Percentiles rank a stretch among this genome's conserved stretches.
phyloP scores from a whole-genome alignment of 2,113 vertebrate genomes.

The Psammodynastes pulverulentus region DNA sequence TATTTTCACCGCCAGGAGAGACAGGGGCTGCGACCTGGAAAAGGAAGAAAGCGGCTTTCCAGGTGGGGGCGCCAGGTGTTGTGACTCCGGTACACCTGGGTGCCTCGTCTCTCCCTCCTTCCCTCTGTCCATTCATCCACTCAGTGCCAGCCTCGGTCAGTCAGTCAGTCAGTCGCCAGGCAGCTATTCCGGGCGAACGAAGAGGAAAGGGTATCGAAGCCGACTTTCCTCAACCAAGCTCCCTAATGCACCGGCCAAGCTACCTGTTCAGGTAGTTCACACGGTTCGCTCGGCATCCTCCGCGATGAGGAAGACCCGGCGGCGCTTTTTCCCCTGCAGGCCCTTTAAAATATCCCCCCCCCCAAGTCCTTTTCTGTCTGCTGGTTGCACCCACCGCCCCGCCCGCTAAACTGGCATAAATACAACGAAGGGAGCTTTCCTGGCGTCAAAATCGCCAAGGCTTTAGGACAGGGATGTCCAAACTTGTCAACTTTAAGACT shows the following conservation, averaged over 20 bases:
- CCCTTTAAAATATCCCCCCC: too few species aligned
- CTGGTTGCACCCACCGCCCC: not conserved
- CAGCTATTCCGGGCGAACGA: not conserved
- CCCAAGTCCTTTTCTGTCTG: not conserved
- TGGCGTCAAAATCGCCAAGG: not conserved
- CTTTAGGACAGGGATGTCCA: not conserved
- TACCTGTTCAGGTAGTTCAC: not conserved
- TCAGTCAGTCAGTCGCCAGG: not conserved
- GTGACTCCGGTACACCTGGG: constrained; percentile 18
- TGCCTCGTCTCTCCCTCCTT: constrained; percentile 11
- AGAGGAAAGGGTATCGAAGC: not conserved
- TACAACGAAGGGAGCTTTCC: not conserved
- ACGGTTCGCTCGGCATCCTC: not conserved
- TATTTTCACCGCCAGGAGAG: not conserved
- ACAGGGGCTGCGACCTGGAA: not conserved
- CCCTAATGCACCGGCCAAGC: not conserved
- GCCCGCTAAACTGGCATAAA: not conserved
- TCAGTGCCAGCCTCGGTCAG: too few species aligned
- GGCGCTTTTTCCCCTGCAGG: not conserved
- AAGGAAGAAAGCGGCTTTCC: not conserved
- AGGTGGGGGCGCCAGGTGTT: not conserved
- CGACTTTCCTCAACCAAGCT: not conserved
- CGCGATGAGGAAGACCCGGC: not conserved
- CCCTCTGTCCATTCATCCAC: not conserved
- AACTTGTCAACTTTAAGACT: too few species aligned